Base-by-base conservation (phyloP, 2,797 vertebrate species). In the Enteromius treurensis region DNA sequence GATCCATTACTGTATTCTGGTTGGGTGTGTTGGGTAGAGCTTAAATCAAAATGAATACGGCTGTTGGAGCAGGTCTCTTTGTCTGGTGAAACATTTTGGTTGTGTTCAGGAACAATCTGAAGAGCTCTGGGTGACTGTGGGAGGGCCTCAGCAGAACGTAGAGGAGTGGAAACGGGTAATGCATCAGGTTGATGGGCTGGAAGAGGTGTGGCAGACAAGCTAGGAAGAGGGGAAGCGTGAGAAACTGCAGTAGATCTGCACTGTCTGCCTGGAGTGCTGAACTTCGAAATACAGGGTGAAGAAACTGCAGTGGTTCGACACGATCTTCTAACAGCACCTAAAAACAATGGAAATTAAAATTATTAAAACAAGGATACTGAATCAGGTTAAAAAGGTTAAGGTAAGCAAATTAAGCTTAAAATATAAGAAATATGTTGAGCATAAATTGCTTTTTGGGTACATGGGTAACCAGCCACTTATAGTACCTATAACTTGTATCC, bases 291-390 rank as follows among this genome's bases (percentile, higher is more conserved):
- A 80, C 55, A 81, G 15, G 93, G 91, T 40, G 93, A 93, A 29
- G 87, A 62, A 0, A 87, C 89, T 0, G 81, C 82, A 64, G 87
- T 92, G n/a, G 90, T 83, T 7, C 91, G 90, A 70, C 87, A 90
- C 1, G 94, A 93, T 87, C 87, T 89, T 85, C 92, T 91, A 32
- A 88, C n/a, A 26, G 88, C 84, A 88, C 87, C 94, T 92, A 80
- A 6, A 58, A 62, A 77, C 2, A 71, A 34, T 26, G 34, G 47
- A 40, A 17, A 34, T 32, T 26, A 26, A 26, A 26, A 26, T 26
- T 6, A 40, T 47, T 62, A 40, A 37, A 14, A n/a, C 8, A 55
- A n/a, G 53, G 3, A n/a, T 21, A 55, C 1, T 55, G 51, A n/a
- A 9, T 55, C 0, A n/a, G 51, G 7, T 55, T 55, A 10, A 55